Base-by-base conservation (phyloP, 1,140 invertebrate species). In the Drosophila jambulina region DNA sequence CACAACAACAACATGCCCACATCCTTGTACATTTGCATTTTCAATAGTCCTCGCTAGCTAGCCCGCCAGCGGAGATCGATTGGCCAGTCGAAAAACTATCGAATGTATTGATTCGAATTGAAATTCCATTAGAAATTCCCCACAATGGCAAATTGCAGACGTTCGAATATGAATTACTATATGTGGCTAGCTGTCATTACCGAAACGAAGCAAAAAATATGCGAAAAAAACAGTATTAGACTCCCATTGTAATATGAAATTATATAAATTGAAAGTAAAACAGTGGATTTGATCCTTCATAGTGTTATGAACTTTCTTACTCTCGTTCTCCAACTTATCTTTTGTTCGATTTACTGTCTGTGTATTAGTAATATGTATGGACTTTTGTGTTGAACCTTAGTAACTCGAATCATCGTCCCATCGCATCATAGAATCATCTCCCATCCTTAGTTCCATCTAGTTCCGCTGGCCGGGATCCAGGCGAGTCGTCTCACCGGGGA, bases 231-330 rank as follows among this genome's bases (percentile, higher is more conserved):
- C 46, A 68, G 67, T 70, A 72, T 69, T 85, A 81, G 67, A 65
- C 59, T 63, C 70, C 51, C 79, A 87, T 78, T 80, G 69, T 86
- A 82, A 84, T 59, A 60, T 79, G 63, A 75, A 82, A 83, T 91
- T 82, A 90, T 83, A 92, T 83, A 80, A 92, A 82, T 91, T 88
- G 68, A 92, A 83, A 92, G 90, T 92, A 91, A 93, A 93, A 93
- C 92, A 93, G 92, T 93, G 92, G 92, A 93, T 93, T 93, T 83
- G 83, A 93, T 90, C 92, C 92, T 93, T 93, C 92, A 91, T 85
- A 92, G 82, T 81, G 74, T 81, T 77, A 82, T 71, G 63, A 78
- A 88, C 77, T 90, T 82, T 87, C 78, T 82, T 80, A 51, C 34
- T 72, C 69, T 67, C 46, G 57, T 61, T 79, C 57, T 61, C 70